phyloP scores from a whole-genome alignment of 2,113 vertebrate genomes.

The Tragelaphus scriptus region DNA sequence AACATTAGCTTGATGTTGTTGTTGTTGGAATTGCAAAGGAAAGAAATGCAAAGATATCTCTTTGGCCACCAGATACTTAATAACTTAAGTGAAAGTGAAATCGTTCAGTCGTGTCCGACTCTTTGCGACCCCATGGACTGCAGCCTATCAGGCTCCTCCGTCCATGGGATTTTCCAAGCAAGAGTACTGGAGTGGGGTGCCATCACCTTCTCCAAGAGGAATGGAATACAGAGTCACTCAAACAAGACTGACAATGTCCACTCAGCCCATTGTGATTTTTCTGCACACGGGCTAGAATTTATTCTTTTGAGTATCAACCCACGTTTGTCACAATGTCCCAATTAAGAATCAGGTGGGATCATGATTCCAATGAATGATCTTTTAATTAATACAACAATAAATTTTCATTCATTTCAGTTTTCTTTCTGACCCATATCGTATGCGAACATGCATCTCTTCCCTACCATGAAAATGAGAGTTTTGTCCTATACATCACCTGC shows the following conservation, averaged over 20 bases:
- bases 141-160: too few species aligned
- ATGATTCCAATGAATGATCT: not conserved
- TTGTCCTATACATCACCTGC: not conserved
- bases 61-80: not conserved
- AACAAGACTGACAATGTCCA: not conserved
- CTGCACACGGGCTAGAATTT: not conserved
- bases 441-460: not conserved
- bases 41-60: not conserved
- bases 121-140: too few species aligned
- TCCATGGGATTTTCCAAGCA: too few species aligned
- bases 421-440: not conserved
- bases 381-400: not conserved
- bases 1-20: not conserved
- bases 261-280: not conserved
- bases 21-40: not conserved
- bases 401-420: not conserved
- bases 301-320: slow-evolving; percentile 34
- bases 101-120: too few species aligned
- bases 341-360: not conserved
- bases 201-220: not conserved
- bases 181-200: too few species aligned
- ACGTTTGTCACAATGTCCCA: not conserved
- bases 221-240: not conserved
- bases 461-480: not conserved
- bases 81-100: not conserved